phyloP scores from a whole-genome alignment of 2,888 invertebrate genomes.

The Callyntrura guangdongensis region DNA sequence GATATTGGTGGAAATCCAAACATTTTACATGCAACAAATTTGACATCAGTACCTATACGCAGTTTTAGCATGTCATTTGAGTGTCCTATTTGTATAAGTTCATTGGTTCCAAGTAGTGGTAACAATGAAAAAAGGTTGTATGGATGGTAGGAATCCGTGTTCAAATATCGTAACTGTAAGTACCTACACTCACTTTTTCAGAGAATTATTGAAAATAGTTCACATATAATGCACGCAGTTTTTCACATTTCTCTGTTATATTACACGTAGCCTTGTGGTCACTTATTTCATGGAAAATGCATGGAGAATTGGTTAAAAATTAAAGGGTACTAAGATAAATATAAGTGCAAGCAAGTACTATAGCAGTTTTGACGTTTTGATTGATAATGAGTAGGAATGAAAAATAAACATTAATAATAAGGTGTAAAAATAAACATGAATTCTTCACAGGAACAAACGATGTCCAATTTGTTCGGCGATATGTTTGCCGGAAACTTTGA shows the following conservation, averaged over 20 bases:
- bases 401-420: no score
- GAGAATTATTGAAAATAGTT: no score
- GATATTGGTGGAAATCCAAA: background rate
- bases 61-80: slow-evolving; percentile 66
- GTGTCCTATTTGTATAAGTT: slow-evolving; percentile 78
- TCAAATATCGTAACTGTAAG: slow-evolving; percentile 32
- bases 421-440: no score
- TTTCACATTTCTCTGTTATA: background rate
- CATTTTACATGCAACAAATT: background rate
- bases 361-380: no score
- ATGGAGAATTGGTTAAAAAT: slow-evolving; percentile 75
- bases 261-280: slow-evolving; percentile 72
- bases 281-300: slow-evolving; percentile 77
- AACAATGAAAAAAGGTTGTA: background rate
- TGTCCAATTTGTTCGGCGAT: slow-evolving; percentile 76
- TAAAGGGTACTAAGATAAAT: slow-evolving; percentile 76
- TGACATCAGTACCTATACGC: slow-evolving; percentile 4
- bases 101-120: slow-evolving; percentile 49
- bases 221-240: background rate
- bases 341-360: no score
- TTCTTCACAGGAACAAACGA: slow-evolving; percentile 70
- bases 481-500: slow-evolving; percentile 62
- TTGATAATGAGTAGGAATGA: no score
- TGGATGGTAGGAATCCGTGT: background rate
- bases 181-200: background rate